Evolutionary conservation across 2,797 vertebrate genomes (phyloP).

Genomic region (Octomys mimax): DNA sequence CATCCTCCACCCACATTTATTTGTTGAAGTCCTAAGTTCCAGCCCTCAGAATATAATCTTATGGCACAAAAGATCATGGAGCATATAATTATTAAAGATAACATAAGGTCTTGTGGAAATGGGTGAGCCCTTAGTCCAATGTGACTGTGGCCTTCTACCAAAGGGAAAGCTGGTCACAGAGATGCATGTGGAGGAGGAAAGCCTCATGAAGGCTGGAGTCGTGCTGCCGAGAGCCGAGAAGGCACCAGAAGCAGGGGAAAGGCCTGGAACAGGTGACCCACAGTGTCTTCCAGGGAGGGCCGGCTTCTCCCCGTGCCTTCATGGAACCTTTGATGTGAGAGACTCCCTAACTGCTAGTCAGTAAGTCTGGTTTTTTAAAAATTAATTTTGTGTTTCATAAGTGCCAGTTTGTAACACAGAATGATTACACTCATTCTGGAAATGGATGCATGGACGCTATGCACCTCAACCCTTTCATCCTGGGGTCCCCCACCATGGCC

Average conservation of each 20-base stretch:
- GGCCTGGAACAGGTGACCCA: background rate
- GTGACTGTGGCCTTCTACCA: background rate
- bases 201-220: background rate
- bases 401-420: background rate
- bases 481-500: background rate
- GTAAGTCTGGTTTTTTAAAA: background rate
- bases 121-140: background rate
- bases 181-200: background rate
- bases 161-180: background rate
- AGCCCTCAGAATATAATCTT: background rate
- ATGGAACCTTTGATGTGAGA: background rate
- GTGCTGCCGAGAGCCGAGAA: background rate
- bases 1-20: background rate
- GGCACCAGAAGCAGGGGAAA: background rate
- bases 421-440: background rate
- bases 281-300: too few species aligned
- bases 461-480: background rate
- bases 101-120: background rate
- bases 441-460: background rate
- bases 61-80: background rate
- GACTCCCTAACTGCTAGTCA: background rate
- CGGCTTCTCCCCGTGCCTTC: background rate
- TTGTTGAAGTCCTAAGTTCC: background rate
- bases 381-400: background rate
- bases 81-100: background rate